phyloP scores from a whole-genome alignment of 1,140 invertebrate species.

The Diploscapter pachys region DNA sequence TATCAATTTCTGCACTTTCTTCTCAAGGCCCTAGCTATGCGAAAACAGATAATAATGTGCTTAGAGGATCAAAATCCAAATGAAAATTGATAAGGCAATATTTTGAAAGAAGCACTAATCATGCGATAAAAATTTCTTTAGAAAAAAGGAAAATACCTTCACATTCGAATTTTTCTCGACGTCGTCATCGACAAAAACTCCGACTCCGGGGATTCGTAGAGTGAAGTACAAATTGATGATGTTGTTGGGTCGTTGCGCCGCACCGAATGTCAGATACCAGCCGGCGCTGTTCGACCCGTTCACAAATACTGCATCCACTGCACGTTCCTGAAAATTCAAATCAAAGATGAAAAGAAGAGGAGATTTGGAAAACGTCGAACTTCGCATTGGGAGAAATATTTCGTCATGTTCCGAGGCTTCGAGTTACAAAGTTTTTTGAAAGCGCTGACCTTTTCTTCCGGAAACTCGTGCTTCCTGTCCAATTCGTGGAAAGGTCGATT shows the following conservation, averaged over 20 bases:
- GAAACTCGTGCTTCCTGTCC: conserved; percentile 29
- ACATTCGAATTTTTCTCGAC: conserved; percentile 40
- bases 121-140: neutral
- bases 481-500: conserved; percentile 27
- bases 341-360: neutral
- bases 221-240: conserved; percentile 48
- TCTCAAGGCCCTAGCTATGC: no score
- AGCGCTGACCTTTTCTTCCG: neutral
- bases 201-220: conserved; percentile 40
- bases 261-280: conserved; percentile 43
- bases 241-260: conserved; percentile 42
- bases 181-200: conserved; percentile 46
- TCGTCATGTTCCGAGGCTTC: no score
- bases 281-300: conserved; percentile 44
- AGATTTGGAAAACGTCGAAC: conserved; percentile 3
- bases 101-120: no score
- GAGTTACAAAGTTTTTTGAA: no score
- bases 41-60: neutral
- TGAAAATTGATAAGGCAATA: no score
- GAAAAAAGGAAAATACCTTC: conserved; percentile 24
- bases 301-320: conserved; percentile 44
- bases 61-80: conserved; percentile 6
- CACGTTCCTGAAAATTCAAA: conserved; percentile 3
- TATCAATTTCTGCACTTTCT: no score
- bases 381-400: no score